Conservation (phyloP, 2,797 vertebrate species). For the Sphenopsis melanotis region DNA sequence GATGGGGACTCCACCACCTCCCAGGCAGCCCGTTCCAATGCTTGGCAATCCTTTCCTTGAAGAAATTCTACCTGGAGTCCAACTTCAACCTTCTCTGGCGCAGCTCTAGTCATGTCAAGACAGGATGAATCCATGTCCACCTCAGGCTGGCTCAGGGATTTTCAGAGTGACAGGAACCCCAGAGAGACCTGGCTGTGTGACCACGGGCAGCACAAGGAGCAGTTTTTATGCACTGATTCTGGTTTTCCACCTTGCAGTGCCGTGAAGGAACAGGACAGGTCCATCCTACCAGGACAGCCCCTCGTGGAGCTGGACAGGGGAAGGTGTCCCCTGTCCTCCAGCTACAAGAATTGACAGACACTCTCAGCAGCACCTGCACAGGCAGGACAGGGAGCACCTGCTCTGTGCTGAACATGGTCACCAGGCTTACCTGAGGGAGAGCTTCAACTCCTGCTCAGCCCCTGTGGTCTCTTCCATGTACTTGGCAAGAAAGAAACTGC, state of each 20-base stretch:
- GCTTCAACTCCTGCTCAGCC: fast-evolving
- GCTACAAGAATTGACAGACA: fast-evolving
- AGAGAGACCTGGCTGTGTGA: neutral
- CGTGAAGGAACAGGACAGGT: neutral
- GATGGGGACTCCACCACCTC: neutral
- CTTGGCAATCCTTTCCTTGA: too few species aligned
- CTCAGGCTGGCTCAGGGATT: neutral
- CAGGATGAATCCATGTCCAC: fast-evolving
- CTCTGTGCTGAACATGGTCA: fast-evolving
- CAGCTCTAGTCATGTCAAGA: neutral
- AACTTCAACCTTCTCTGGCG: neutral
- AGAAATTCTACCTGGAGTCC: neutral
- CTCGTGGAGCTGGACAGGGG: too few species aligned
- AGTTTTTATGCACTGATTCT: fast-evolving
- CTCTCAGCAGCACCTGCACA: fast-evolving
- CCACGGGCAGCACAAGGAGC: fast-evolving
- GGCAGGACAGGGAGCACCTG: fast-evolving
- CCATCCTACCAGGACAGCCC: neutral
- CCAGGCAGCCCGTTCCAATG: fast-evolving
- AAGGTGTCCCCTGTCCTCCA: fast-evolving
- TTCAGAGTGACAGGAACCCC: neutral
- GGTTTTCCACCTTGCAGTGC: neutral
- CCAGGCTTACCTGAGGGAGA: neutral
- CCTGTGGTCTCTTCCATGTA: neutral
- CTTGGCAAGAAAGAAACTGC: neutral